Evolutionary conservation across 2,113 vertebrate genomes (phyloP), one percentile per base, ranked within the genome.

Genomic region (Antigone vipio): DNA sequence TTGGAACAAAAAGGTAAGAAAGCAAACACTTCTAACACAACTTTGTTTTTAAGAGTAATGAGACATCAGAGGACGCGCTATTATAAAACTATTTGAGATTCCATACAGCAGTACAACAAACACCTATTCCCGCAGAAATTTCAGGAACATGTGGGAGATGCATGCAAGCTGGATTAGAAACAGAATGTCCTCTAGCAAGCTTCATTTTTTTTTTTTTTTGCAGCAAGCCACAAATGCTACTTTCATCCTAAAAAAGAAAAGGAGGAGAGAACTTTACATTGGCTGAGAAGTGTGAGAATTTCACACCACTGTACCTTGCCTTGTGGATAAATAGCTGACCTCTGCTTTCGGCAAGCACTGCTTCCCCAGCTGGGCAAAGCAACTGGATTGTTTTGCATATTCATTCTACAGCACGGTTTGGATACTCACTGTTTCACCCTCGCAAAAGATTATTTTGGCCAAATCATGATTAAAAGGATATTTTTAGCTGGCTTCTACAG

Each of bases 401-500:
- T 88, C 45, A 22, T 69, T 69, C 58, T 47, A 14, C 38, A 66
- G 53, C 32, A 69, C 73, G 58, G 26, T 29, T 79, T 88, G 62
- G 53, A 34, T 47, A 58, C n/a, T 64, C 40, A 13, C 30, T 88
- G 13, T 63, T 93, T 81, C 53, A 67, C 52, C 49, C 77, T 76
- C 62, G 53, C 38, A 42, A 64, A 66, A 73, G 32, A 66, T 59
- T 85, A 50, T 85, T 92, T 91, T 93, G 80, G 74, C 84, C 86
- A 93, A 92, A 92, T 79, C 55, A 71, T 63, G 74, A 96, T 83
- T 85, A 87, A 80, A 94, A 77, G 13, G 40, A 27, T 95, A 92
- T 91, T 91, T 97, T 97, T 88, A 94, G 75, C 73, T 83, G 71
- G 29, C 63, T 92, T 92, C 92, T 50, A 23, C 74, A 76, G 80